phyloP scores from a whole-genome alignment of 2,888 invertebrate genomes.

The Tanytarsus gracilentus region DNA sequence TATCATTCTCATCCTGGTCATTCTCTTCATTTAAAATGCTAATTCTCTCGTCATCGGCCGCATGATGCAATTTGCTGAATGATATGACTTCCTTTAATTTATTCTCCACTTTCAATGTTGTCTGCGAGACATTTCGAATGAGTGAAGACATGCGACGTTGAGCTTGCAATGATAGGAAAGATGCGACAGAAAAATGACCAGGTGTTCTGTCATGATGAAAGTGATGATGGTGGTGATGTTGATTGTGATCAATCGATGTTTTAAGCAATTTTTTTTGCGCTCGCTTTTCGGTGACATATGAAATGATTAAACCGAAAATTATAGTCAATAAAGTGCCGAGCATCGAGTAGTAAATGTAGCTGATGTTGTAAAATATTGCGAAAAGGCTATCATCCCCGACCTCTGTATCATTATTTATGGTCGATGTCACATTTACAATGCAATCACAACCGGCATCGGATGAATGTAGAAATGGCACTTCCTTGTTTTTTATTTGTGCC shows the following conservation, averaged over 20 bases:
- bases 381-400: not conserved
- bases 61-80: slow-evolving; percentile 23
- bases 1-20: not conserved
- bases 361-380: slow-evolving; percentile 58
- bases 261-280: not conserved
- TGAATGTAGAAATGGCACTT: slow-evolving; percentile 35
- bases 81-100: slow-evolving; percentile 26
- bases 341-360: slow-evolving; percentile 84
- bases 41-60: slow-evolving; percentile 22
- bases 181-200: slow-evolving; percentile 9
- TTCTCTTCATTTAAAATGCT: slow-evolving; percentile 26
- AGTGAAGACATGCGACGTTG: slow-evolving; percentile 2
- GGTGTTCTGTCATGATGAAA: too few relatives aligned
- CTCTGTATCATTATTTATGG: slow-evolving; percentile 31
- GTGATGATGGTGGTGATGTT: not conserved
- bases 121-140: slow-evolving; percentile 22
- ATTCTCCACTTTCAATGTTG: slow-evolving; percentile 27
- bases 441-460: slow-evolving; percentile 39
- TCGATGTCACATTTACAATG: slow-evolving; percentile 32
- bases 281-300: slow-evolving; percentile 51
- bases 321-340: slow-evolving; percentile 68
- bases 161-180: slow-evolving; percentile 4
- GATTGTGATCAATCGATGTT: not conserved
- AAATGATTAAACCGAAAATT: slow-evolving; percentile 61
- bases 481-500: slow-evolving; percentile 39